Conservation (phyloP, 2,113 vertebrate species). For the Mus pahari region DNA sequence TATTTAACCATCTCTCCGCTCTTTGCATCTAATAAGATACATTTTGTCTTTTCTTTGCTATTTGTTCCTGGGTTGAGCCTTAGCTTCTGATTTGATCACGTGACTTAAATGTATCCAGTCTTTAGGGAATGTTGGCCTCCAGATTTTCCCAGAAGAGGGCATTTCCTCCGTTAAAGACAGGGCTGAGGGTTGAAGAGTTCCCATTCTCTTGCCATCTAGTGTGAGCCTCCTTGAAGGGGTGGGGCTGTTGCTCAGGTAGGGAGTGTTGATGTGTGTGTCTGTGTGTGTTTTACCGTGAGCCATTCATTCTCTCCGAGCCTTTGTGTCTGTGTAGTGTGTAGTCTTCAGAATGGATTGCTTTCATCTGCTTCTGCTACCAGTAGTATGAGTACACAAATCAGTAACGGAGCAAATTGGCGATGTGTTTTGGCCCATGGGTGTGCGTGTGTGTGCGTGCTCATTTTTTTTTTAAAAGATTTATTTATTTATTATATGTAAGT, state of each 20-base stretch:
- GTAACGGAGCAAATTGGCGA: not conserved
- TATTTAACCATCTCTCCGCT: not conserved
- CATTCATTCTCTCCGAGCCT: not conserved
- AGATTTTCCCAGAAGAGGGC: constrained; percentile 10
- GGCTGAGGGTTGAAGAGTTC: constrained; percentile 1
- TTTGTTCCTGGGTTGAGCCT: constrained; percentile 9
- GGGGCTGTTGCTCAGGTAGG: not conserved
- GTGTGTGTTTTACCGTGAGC: not conserved
- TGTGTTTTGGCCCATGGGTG: no score
- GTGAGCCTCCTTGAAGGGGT: not conserved
- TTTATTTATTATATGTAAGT: no score
- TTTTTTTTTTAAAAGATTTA: no score
- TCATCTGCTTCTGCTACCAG: not conserved
- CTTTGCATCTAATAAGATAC: constrained; percentile 45
- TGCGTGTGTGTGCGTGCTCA: no score
- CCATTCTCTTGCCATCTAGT: not conserved
- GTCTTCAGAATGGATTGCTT: not conserved
- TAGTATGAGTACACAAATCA: not conserved
- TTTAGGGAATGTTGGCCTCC: not conserved
- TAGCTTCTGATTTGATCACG: not conserved
- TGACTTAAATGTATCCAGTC: not conserved
- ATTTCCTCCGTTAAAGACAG: constrained; percentile 19
- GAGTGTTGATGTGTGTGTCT: not conserved
- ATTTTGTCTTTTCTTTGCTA: constrained; percentile 44
- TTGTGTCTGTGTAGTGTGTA: not conserved